Percentiles rank a stretch among this genome's conserved stretches.
These are phyloP conservation scores for Nycticryphes semicollaris DNA, from an alignment of 2,113 vertebrate species.

Conservation along the genomic window DNA sequence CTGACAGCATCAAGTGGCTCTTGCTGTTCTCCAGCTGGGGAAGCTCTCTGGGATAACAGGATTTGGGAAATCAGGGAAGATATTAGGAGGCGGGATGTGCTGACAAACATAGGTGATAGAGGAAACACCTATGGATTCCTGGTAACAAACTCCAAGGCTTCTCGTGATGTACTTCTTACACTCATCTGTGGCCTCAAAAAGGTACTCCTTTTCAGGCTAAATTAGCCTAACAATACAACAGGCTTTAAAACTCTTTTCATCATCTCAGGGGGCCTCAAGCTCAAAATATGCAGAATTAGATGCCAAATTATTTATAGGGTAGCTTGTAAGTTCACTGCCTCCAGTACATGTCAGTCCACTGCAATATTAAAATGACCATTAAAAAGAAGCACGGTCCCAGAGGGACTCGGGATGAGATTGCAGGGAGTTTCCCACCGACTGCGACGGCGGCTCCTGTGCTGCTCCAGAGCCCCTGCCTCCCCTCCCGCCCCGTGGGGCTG, in stretches of 20 bases:
- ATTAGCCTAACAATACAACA: constrained; percentile 8
- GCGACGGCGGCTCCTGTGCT: rapidly evolving
- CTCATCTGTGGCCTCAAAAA: not conserved
- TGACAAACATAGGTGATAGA: constrained; percentile 77
- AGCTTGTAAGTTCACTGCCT: constrained; percentile 60
- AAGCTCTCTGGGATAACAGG: not conserved
- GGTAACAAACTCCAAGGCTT: constrained; percentile 60
- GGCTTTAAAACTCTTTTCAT: constrained; percentile 51
- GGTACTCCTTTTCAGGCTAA: constrained; percentile 15
- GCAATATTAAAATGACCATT: constrained; percentile 70
- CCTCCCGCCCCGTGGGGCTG: not conserved
- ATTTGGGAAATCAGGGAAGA: constrained; percentile 70
- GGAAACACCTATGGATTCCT: constrained; percentile 64
- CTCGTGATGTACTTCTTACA: not conserved
- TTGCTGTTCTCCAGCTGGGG: constrained; percentile 3
- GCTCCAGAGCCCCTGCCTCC: not conserved
- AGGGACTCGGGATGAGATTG: constrained; percentile 5
- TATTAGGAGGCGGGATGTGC: constrained; percentile 73
- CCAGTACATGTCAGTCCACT: constrained; percentile 54
- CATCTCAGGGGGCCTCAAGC: constrained; percentile 32
- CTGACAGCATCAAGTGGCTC: constrained; percentile 54
- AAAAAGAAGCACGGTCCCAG: constrained; percentile 52
- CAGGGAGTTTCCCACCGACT: not conserved
- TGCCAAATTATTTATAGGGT: constrained; percentile 65
- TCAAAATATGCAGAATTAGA: constrained; percentile 64